Conservation (phyloP, 2,888 invertebrate species). For the Hydrotaea diabolus region DNA sequence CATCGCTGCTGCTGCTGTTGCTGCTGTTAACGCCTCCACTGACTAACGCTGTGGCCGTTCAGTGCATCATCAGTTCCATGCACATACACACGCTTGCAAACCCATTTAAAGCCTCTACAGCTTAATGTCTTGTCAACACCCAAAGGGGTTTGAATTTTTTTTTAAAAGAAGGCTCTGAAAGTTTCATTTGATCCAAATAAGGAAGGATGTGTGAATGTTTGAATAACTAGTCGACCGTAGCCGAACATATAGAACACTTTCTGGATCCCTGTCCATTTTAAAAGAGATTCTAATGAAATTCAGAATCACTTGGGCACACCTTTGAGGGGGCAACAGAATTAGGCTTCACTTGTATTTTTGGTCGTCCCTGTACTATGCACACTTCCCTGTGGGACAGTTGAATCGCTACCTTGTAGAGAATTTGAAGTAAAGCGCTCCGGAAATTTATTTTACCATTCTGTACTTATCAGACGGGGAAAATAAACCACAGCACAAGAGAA, state of each 20-base stretch:
- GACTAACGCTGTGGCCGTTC: not conserved
- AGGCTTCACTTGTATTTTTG: too few species aligned
- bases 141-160: not conserved
- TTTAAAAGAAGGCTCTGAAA: slow-evolving; percentile 5
- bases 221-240: not conserved
- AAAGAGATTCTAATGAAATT: too few species aligned
- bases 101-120: slow-evolving; percentile 13
- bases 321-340: too few species aligned
- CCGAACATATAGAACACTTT: not conserved
- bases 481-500: too few species aligned
- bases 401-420: too few species aligned
- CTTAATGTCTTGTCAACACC: slow-evolving; percentile 67
- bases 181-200: not conserved
- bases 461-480: too few species aligned
- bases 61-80: slow-evolving; percentile 3
- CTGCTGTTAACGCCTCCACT: slow-evolving; percentile 8
- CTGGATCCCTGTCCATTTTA: too few species aligned
- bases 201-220: not conserved
- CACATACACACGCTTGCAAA: not conserved
- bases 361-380: too few species aligned
- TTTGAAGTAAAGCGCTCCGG: too few species aligned
- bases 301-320: too few species aligned
- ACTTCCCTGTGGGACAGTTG: too few species aligned
- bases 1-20: slow-evolving; percentile 9
- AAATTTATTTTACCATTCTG: too few species aligned